phyloP scores from a whole-genome alignment of 2,888 invertebrate genomes.

The Lutraria lutraria region DNA sequence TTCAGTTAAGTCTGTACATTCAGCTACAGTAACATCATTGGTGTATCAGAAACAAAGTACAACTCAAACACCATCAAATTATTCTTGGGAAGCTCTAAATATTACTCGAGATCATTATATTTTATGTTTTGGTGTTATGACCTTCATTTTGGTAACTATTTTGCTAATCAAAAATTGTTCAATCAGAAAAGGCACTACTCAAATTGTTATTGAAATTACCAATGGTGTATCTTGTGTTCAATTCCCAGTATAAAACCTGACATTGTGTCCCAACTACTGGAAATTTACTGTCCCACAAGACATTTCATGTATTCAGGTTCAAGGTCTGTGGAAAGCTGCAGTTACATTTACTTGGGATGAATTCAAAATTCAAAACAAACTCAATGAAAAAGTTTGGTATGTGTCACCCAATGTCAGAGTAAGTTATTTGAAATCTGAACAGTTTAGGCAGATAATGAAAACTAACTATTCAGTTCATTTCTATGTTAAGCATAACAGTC shows the following conservation, averaged over 20 bases:
- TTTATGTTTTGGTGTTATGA: too few relatives aligned
- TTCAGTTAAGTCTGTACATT: too few relatives aligned
- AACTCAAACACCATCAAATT: constrained; percentile 16
- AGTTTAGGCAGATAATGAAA: constrained; percentile 14
- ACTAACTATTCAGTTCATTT: constrained; percentile 41
- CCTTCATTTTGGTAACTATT: neutral
- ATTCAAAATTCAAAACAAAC: constrained; percentile 32
- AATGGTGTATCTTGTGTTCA: neutral
- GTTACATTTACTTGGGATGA: constrained; percentile 34
- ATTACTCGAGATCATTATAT: too few relatives aligned
- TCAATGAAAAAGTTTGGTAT: constrained; percentile 14
- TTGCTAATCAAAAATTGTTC: constrained; percentile 5
- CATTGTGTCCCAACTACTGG: neutral
- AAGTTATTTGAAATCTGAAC: neutral
- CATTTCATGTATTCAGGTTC: neutral
- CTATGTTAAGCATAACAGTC: constrained; percentile 34
- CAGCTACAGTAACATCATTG: too few relatives aligned
- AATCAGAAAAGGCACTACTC: neutral
- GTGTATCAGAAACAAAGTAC: too few relatives aligned
- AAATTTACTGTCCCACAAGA: neutral
- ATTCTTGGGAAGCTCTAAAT: constrained; percentile 32
- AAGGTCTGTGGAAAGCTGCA: neutral
- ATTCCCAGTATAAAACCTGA: neutral
- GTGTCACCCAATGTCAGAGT: neutral
- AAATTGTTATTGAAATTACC: neutral